Conservation (phyloP, 1,140 invertebrate genomes). For the Sarcophaga peregrina region DNA sequence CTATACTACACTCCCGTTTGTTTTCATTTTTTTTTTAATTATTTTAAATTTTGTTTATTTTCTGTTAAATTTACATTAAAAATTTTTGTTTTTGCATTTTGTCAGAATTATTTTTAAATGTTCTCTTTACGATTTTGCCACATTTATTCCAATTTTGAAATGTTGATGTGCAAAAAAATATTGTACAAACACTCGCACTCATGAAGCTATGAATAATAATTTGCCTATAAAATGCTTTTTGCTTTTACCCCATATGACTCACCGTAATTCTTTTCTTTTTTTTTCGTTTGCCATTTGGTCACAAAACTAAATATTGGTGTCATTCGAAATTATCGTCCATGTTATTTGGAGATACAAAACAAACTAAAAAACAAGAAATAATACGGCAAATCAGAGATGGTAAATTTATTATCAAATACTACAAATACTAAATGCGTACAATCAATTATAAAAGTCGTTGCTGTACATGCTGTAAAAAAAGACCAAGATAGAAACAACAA, state of each 20-base stretch:
- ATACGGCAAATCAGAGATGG: conserved; percentile 3
- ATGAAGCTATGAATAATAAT: background rate
- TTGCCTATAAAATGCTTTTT: background rate
- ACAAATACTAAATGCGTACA: background rate
- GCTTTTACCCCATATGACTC: background rate
- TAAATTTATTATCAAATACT: background rate
- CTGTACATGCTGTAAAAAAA: too few species aligned
- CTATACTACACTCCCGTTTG: too few species aligned
- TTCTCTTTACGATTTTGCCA: background rate
- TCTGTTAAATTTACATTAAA: background rate
- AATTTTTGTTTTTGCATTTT: background rate
- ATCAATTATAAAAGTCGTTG: background rate
- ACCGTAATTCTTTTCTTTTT: background rate
- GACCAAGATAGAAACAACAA: background rate
- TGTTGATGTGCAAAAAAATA: background rate
- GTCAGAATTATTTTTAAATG: background rate
- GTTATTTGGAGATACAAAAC: background rate
- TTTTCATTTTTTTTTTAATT: too few species aligned
- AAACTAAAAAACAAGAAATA: background rate
- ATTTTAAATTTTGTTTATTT: too few species aligned
- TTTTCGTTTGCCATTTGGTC: too few species aligned
- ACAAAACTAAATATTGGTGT: background rate
- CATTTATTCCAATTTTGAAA: background rate
- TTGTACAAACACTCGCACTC: background rate
- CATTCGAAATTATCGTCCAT: background rate